Percentiles rank a stretch among this genome's conserved stretches.
Conservation (phyloP, 1,140 invertebrate genomes). For the Drosophila quadrilineata region DNA sequence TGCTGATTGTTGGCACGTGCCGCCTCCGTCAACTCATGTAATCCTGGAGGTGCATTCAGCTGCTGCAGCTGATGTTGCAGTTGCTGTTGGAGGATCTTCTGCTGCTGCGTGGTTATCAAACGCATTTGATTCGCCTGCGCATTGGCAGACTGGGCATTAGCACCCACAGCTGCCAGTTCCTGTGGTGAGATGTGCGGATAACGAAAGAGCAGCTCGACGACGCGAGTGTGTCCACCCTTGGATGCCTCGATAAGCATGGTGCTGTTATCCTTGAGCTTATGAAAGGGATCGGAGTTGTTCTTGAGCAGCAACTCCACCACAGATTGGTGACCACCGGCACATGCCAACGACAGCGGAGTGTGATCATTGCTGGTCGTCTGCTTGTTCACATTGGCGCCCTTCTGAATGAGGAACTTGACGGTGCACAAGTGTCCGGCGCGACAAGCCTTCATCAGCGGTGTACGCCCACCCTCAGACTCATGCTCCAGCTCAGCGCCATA, state of each 20-base stretch:
- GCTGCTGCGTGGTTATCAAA: slow-evolving; percentile 64
- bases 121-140: slow-evolving; percentile 59
- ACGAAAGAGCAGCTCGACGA: slow-evolving; percentile 96
- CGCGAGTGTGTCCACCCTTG: slow-evolving; percentile 97
- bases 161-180: slow-evolving; percentile 65
- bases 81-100: slow-evolving; percentile 81
- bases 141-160: slow-evolving; percentile 32
- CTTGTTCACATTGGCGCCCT: slow-evolving; percentile 95
- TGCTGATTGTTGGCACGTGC: slow-evolving; percentile 82
- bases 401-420: slow-evolving; percentile 96
- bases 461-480: slow-evolving; percentile 95
- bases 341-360: slow-evolving; percentile 97
- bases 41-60: slow-evolving; percentile 80
- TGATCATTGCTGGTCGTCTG: slow-evolving; percentile 99
- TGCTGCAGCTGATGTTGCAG: slow-evolving; percentile 81
- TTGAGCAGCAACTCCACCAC: slow-evolving; percentile 95
- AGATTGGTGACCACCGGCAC: slow-evolving; percentile 95
- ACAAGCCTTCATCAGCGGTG: slow-evolving; percentile 99
- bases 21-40: slow-evolving; percentile 84
- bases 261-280: slow-evolving; percentile 98
- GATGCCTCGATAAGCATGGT: slow-evolving; percentile 99
- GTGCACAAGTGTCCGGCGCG: slow-evolving; percentile 99
- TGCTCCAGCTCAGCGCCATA: slow-evolving; percentile 97
- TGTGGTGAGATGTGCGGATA: slow-evolving; percentile 88
- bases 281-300: slow-evolving; percentile 95